Evolutionary conservation across 2,888 invertebrate genomes (phyloP).

Genomic region (Monochamus alternatus): DNA sequence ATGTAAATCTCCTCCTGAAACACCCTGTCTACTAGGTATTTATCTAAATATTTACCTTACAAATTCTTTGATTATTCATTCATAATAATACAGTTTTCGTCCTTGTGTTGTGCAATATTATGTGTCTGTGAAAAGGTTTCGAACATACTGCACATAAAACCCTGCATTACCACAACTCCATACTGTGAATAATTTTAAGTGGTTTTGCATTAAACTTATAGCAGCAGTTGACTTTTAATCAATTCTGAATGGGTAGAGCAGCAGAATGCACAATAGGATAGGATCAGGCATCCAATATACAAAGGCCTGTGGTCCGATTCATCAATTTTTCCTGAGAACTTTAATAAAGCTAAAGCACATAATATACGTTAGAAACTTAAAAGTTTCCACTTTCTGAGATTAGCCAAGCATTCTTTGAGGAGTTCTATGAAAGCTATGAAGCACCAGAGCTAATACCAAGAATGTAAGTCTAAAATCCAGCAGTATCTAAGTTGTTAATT

Average conservation of each 20-base stretch:
- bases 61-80: too few species aligned
- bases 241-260: slow-evolving; percentile 16
- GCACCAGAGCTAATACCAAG: slow-evolving; percentile 10
- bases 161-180: not conserved
- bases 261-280: slow-evolving; percentile 22
- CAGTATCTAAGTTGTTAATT: not conserved
- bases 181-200: slow-evolving; percentile 4
- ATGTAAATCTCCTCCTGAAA: too few species aligned
- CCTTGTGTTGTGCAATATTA: too few species aligned
- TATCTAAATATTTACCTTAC: too few species aligned
- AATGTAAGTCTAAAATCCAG: slow-evolving; percentile 1
- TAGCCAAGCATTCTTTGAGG: slow-evolving; percentile 21
- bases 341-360: slow-evolving; percentile 32
- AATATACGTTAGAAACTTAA: slow-evolving; percentile 27
- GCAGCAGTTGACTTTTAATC: slow-evolving; percentile 26
- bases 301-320: slow-evolving; percentile 31
- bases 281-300: slow-evolving; percentile 8
- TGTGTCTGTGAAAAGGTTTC: too few species aligned
- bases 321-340: slow-evolving; percentile 26
- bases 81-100: too few species aligned
- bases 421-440: slow-evolving; percentile 7
- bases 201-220: slow-evolving; percentile 24
- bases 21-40: too few species aligned
- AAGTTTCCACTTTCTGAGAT: slow-evolving; percentile 26
- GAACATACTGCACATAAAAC: too few species aligned